phyloP scores from a whole-genome alignment of 2,797 vertebrate species.

The Fratercula arctica region DNA sequence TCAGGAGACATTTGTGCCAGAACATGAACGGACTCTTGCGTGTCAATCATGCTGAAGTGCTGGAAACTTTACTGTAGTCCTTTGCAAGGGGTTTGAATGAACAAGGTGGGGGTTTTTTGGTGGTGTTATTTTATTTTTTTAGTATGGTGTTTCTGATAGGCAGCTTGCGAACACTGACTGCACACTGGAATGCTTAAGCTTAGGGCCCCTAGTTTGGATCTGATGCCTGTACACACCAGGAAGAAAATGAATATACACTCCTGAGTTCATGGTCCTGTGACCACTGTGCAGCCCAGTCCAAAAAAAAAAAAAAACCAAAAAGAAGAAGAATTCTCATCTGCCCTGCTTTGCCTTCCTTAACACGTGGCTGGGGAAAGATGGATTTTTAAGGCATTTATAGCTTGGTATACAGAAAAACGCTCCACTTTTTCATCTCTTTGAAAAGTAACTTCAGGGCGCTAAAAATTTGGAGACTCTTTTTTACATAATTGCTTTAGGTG shows the following conservation, averaged over 20 bases:
- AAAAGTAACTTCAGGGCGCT: not conserved
- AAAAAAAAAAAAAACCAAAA: not conserved
- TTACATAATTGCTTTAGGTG: not conserved
- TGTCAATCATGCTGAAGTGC: not conserved
- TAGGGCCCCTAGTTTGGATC: not conserved
- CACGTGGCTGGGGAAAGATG: not conserved
- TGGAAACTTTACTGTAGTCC: not conserved
- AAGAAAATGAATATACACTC: not conserved
- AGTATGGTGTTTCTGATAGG: not conserved
- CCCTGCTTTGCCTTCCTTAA: not conserved
- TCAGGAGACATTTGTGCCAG: not conserved
- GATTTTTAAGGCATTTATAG: not conserved
- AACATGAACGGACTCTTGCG: not conserved
- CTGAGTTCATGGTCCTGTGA: not conserved
- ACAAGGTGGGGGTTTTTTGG: not conserved
- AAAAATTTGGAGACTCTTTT: not conserved
- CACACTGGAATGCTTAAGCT: not conserved
- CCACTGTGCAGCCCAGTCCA: not conserved
- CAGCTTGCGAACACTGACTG: not conserved
- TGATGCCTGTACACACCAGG: not conserved
- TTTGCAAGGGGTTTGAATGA: not conserved
- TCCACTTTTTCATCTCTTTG: not conserved
- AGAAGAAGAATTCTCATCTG: not conserved
- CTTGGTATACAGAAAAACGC: not conserved
- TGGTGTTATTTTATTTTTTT: not conserved